Evolutionary conservation across 2,797 vertebrate genomes (phyloP).

Genomic region (Bradypus variegatus): DNA sequence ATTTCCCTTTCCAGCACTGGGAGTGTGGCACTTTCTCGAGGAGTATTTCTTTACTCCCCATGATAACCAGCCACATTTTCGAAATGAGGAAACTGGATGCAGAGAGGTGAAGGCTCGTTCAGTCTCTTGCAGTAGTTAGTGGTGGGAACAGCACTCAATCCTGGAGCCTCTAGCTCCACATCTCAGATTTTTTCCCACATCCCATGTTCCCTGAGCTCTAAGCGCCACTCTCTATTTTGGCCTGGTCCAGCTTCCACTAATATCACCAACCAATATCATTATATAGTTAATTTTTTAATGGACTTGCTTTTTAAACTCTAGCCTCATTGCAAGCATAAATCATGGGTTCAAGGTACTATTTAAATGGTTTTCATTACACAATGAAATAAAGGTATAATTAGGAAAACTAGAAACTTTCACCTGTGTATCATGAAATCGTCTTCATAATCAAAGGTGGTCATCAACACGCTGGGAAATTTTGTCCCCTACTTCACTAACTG

Average conservation of each 20-base stretch:
- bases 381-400: neutral
- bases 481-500: too few species aligned
- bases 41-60: neutral
- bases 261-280: neutral
- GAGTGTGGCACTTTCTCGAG: neutral
- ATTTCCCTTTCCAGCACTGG: accelerated
- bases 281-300: too few species aligned
- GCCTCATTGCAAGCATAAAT: neutral
- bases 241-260: neutral
- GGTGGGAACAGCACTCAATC: neutral
- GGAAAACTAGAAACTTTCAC: neutral
- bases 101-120: neutral
- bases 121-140: neutral
- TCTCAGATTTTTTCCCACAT: neutral
- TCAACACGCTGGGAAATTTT: neutral
- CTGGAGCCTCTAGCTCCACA: neutral
- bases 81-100: neutral
- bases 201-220: too few species aligned
- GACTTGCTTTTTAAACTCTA: neutral
- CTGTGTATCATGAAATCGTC: accelerated
- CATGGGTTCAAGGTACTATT: neutral
- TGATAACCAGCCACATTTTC: neutral
- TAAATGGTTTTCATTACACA: neutral
- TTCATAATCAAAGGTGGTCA: neutral
- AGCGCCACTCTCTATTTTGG: neutral